phyloP scores from a whole-genome alignment of 2,113 vertebrate genomes.

The Mus musculus region GRCm39 chr2:68256501-68257000 shows the following conservation, averaged over 20 bases:
- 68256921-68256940: too few relatives aligned
- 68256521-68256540: conserved; percentile 14
- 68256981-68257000: fast-evolving
- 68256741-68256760: conserved; percentile 49
- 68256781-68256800: conserved; percentile 30
- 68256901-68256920: too few relatives aligned
- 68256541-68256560: not conserved
- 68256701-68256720: conserved; percentile 63
- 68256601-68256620: conserved; percentile 5
- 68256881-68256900: too few relatives aligned
- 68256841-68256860: too few relatives aligned
- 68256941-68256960: not conserved
- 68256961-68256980: not conserved
- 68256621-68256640: conserved; percentile 43
- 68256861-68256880: too few relatives aligned
- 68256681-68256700: conserved; percentile 57
- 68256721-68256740: conserved; percentile 68
- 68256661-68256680: not conserved
- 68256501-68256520: not conserved
- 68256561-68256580: not conserved
- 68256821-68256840: not conserved
- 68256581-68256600: conserved; percentile 4
- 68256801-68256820: conserved; percentile 49
- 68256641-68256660: not conserved
- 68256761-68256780: conserved; percentile 64